A percentile compares a stretch with the other conserved stretches of the same genome.
Conservation (phyloP, 2,888 invertebrate genomes). For the Arge pagana region DNA sequence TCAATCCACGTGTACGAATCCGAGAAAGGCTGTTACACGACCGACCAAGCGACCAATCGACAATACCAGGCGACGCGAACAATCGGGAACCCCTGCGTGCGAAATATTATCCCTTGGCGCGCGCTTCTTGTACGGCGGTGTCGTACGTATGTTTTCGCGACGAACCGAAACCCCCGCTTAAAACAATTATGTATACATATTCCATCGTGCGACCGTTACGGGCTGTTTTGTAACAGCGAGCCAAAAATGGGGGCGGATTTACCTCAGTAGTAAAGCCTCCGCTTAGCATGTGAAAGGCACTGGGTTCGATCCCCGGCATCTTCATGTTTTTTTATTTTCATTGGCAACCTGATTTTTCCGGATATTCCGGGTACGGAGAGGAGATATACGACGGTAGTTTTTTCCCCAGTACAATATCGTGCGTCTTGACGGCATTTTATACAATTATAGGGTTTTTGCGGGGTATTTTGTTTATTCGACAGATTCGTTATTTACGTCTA, state of each 20-base stretch:
- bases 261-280: conserved; percentile 99
- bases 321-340: conserved; percentile 63
- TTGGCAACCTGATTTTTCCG: too few species aligned
- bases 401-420: too few species aligned
- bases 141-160: neutral
- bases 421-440: neutral
- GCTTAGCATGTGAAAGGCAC: conserved; percentile 99
- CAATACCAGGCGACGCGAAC: neutral
- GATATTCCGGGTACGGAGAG: too few species aligned
- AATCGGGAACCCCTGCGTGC: too few species aligned
- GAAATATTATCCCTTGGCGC: neutral
- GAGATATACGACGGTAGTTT: too few species aligned
- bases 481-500: neutral
- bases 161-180: neutral
- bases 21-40: too few species aligned
- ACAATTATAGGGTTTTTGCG: neutral
- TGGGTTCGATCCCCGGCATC: conserved; percentile 98
- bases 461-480: neutral
- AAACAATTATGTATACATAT: neutral
- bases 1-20: too few species aligned
- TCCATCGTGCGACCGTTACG: neutral
- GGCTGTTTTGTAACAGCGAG: neutral
- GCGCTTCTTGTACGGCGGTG: neutral
- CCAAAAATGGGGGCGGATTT: conserved; percentile 68
- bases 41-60: too few species aligned